Conservation (phyloP, 2,113 vertebrate species). For the Grus americana region DNA sequence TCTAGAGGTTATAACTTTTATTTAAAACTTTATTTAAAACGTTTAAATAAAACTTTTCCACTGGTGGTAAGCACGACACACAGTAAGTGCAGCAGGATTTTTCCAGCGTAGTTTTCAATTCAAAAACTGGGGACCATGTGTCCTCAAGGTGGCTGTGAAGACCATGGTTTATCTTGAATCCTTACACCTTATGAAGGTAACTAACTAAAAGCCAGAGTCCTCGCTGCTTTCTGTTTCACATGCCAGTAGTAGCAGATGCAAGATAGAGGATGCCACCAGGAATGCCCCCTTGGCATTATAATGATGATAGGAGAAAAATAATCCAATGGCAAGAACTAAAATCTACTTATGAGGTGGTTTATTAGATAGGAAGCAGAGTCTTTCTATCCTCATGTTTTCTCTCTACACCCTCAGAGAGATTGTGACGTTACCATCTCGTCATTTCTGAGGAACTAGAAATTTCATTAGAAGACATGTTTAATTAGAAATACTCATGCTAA, state of each 20-base stretch:
- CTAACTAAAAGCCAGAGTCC: background rate
- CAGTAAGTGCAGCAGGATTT: background rate
- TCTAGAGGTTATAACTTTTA: background rate
- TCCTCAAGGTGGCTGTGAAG: background rate
- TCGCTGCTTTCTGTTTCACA: background rate
- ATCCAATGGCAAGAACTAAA: background rate
- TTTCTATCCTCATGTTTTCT: background rate
- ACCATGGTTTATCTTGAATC: background rate
- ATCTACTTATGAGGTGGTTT: background rate
- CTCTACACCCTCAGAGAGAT: background rate
- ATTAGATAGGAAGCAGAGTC: background rate
- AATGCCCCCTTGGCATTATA: background rate
- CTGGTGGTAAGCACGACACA: accelerated
- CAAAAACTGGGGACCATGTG: background rate
- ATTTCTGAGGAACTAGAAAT: background rate
- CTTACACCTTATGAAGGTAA: background rate
- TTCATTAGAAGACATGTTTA: background rate
- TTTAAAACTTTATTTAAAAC: background rate
- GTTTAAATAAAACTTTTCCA: background rate
- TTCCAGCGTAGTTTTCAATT: background rate
- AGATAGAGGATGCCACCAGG: background rate
- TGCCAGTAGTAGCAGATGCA: background rate
- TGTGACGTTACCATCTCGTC: accelerated
- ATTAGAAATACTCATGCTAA: background rate
- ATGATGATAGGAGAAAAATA: background rate